These are phyloP conservation scores for Zosterops borbonicus DNA, from an alignment of 2,113 vertebrate species.

Conservation along the genomic window DNA sequence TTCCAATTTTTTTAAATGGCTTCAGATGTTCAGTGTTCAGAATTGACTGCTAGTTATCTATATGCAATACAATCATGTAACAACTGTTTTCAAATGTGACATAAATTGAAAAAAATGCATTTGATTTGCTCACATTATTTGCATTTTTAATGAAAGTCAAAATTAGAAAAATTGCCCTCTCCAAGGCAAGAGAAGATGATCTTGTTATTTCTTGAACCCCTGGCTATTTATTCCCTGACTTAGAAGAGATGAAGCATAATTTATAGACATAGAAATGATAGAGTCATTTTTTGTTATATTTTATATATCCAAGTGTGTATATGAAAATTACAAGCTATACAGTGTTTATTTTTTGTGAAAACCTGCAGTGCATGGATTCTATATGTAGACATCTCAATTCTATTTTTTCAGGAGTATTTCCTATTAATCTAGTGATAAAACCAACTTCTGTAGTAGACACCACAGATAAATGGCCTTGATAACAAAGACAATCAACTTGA, in stretches of 20 bases:
- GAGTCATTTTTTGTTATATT: background rate
- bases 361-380: background rate
- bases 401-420: background rate
- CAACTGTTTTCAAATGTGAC: background rate
- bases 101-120: background rate
- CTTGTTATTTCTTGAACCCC: background rate
- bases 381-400: background rate
- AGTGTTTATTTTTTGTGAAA: background rate
- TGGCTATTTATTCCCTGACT: background rate
- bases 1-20: background rate
- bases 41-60: background rate
- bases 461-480: background rate
- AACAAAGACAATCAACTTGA: background rate
- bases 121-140: background rate
- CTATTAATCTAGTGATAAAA: background rate
- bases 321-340: background rate
- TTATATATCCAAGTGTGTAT: background rate
- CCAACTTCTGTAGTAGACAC: background rate
- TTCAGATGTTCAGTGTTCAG: background rate
- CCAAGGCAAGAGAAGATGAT: background rate
- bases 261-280: background rate
- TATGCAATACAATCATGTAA: background rate
- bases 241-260: background rate
- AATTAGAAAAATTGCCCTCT: background rate
- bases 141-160: background rate